Base-by-base conservation (phyloP, 1,140 invertebrate species). In the Drosophila erecta region DNA sequence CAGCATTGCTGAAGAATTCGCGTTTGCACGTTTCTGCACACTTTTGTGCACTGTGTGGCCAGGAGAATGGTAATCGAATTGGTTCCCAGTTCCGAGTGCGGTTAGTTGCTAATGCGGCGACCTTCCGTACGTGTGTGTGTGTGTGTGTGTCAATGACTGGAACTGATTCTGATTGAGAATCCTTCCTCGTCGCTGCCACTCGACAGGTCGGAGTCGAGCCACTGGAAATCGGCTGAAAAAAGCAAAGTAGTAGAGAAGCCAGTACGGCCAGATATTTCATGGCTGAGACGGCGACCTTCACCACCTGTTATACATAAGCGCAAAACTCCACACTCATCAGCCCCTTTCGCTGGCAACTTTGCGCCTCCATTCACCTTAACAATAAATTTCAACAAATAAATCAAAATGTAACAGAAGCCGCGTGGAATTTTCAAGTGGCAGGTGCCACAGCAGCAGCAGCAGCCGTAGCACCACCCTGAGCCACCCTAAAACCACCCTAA, bases 351-450 rank as follows among this genome's bases (percentile, higher is more conserved):
- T 40, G 64, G 56, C 64, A 62, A 85, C 77, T 76, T 76, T 76
- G 72, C 73, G 73, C 73, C 73, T 66, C 41, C 74, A 76, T 76
- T 69, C 77, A 75, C 70, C 79, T 86, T 76, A 70, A 86, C 83
- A 86, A 86, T 86, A 86, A 86, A 86, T 86, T 86, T 86, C 78
- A 81, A 83, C 81, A 86, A 86, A 86, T 86, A 86, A 86, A 86
- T 86, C 83, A 86, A 86, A 86, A 87, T 86, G 81, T 87, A 81
- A 86, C 79, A 81, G 78, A 81, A 86, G 81, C 81, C 78, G 74
- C 72, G 81, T 70, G 83, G 75, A 78, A 86, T 86, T 87, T 86
- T 78, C 70, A 86, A 86, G 83, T 80, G 78, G 60, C 81, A 86
- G 81, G 81, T 86, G 81, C 64, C 65, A 50, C 72, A 43, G 35